Evolutionary conservation across 2,888 invertebrate species (phyloP), one percentile per base, ranked within the genome.

Genomic region (Lissonota sp.): DNA sequence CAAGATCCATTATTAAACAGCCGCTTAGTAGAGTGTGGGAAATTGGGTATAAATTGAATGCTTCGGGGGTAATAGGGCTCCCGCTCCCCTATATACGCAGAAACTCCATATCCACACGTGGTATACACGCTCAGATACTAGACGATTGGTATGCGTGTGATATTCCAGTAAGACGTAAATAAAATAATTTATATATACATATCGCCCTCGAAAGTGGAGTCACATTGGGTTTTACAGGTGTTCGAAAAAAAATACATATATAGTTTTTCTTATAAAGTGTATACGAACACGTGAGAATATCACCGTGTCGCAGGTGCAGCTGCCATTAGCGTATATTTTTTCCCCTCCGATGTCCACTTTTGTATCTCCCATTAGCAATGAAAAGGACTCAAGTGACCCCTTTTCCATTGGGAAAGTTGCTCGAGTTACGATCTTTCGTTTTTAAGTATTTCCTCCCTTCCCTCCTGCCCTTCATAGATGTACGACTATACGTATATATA

Each of bases 281-380:
- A n/a, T n/a, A 74, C 60, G 55, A 81, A 83, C 88, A 89, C 91
- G 91, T 91, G 91, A 90, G 91, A 91, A 91, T 89, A 81, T 74
- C 26, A 71, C 16, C 70, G 87, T 87, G 88, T 88, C 90, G 89
- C 91, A 91, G 91, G 91, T 91, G 91, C 85, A 88, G 85, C 84
- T 75, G 78, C 53, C 63, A 79, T 83, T 81, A 79, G 69, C 70
- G 71, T 67, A 75, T 74, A 64, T 60, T 63, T 51, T 58, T 49
- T 69, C 67, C 69, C 77, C 44, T 44, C 57, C 16, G 37, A 51
- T 16, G 40, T 53, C 12, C n/a, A 16, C 74, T 12, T 55, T 62
- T 51, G 70, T 69, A 69, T 83, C 84, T 82, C 26, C 26, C 26
- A 26, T 26, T 26, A 3, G 26, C 26, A 26, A 26, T 26, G 26